Base-by-base conservation (phyloP, 1,140 invertebrate species). In the Drosophila parabipectinata region DNA sequence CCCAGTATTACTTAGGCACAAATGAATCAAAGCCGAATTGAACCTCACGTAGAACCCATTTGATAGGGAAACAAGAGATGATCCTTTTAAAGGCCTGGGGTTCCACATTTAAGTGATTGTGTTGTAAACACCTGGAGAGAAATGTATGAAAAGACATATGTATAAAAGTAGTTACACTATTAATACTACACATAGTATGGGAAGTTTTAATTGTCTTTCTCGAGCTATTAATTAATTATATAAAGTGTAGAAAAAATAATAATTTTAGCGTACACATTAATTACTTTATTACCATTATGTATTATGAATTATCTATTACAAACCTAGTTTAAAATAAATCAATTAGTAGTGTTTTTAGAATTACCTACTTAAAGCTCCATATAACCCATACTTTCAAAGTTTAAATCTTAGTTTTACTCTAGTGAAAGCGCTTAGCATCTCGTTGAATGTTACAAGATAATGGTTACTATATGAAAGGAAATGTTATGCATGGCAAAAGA, bases 91-190 rank as follows among this genome's bases (percentile, higher is more conserved):
- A 78, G 79, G 67, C 60, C 34, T 83, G 44, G 67, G 78, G 83
- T 79, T 87, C 83, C 83, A 88, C 76, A 77, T 77, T 81, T 58
- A 59, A 88, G 83, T 88, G 83, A 88, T 88, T 88, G 83, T 88
- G 83, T 88, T 88, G 84, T 50, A 88, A 88, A 88, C 83, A 88
- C 83, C 84, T 63, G 83, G 83, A 88, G 83, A 88, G 83, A 88
- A 88, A 79, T 77, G 58, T 72, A 71, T 73, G 67, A 88, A 88
- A 84, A 88, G 79, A 88, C 84, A 88, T 83, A 80, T 56, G 71
- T 67, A 44, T 50, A 72, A 32, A 58, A 67, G 55, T 78, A 85
- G 69, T 72, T 78, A 79, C 66, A 69, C 76, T 73, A 71, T 73
- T 77, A 60, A 77, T 78, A 67, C n/a, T n/a, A n/a, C n/a, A n/a